These are phyloP conservation scores for Platyura marginata DNA, from an alignment of 1,140 invertebrate species.

Conservation along the genomic window DNA sequence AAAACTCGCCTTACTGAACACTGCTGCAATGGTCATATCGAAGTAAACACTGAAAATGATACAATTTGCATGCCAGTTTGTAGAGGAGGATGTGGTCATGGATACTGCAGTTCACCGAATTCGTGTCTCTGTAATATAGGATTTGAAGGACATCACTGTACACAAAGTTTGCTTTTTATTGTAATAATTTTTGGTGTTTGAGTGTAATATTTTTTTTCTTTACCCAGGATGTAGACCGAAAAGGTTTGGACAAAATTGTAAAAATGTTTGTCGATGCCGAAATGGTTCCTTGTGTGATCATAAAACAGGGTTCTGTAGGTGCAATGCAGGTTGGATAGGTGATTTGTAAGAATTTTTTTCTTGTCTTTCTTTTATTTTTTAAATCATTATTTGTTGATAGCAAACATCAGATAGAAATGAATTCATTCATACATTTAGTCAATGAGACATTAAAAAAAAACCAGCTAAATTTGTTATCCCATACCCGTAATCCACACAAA, in stretches of 20 bases:
- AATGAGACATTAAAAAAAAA: no score
- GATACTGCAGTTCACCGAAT: not conserved
- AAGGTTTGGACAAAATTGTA: not conserved
- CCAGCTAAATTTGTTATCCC: no score
- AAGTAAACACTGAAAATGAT: constrained; percentile 8
- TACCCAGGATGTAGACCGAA: not conserved
- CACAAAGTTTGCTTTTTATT: not conserved
- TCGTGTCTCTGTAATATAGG: not conserved
- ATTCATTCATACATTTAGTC: no score
- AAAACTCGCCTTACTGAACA: constrained; percentile 14
- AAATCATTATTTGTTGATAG: no score
- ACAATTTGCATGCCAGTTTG: constrained; percentile 17
- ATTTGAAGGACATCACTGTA: not conserved
- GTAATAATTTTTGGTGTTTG: not conserved
- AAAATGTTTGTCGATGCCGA: not conserved
- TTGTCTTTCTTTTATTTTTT: no score
- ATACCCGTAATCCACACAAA: no score
- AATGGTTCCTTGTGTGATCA: not conserved
- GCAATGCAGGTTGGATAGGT: not conserved
- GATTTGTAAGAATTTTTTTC: not conserved
- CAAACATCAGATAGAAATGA: no score
- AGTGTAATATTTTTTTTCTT: not conserved
- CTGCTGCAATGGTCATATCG: constrained; percentile 16
- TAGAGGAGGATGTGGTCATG: constrained; percentile 12
- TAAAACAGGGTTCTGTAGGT: not conserved